phyloP scores from a whole-genome alignment of 2,113 vertebrate species.

The Dascyllus trimaculatus region DNA sequence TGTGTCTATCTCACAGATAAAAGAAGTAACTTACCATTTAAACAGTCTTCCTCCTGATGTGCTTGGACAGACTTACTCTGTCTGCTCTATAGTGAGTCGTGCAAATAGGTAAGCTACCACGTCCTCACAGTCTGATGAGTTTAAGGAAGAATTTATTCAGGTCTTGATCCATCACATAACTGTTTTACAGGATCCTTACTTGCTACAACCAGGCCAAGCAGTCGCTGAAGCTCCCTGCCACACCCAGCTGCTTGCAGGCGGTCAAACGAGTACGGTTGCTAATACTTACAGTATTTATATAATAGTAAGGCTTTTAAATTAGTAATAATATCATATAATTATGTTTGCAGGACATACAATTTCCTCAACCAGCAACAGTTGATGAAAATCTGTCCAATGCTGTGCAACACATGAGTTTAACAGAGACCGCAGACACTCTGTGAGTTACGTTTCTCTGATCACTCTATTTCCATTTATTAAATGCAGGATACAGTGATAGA shows the following conservation, averaged over 20 bases:
- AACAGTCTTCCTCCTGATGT: conserved; percentile 82
- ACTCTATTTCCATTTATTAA: neutral
- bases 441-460: conserved; percentile 41
- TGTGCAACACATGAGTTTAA: conserved; percentile 1
- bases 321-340: neutral
- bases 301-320: neutral
- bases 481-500: neutral
- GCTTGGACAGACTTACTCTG: conserved; percentile 77
- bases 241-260: conserved; percentile 76
- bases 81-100: conserved; percentile 70
- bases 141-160: neutral
- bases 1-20: conserved; percentile 48
- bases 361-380: conserved; percentile 16
- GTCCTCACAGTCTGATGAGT: neutral
- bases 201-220: conserved; percentile 72
- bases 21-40: conserved; percentile 78
- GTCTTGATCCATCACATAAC: neutral
- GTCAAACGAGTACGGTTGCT: conserved; percentile 9
- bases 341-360: conserved; percentile 49
- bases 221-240: conserved; percentile 48
- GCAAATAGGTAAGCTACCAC: conserved; percentile 77
- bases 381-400: conserved; percentile 29
- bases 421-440: conserved; percentile 42
- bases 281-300: neutral
- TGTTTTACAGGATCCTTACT: conserved; percentile 76